Conservation (phyloP, 1,140 invertebrate genomes). For the Leptinotarsa defecta region DNA sequence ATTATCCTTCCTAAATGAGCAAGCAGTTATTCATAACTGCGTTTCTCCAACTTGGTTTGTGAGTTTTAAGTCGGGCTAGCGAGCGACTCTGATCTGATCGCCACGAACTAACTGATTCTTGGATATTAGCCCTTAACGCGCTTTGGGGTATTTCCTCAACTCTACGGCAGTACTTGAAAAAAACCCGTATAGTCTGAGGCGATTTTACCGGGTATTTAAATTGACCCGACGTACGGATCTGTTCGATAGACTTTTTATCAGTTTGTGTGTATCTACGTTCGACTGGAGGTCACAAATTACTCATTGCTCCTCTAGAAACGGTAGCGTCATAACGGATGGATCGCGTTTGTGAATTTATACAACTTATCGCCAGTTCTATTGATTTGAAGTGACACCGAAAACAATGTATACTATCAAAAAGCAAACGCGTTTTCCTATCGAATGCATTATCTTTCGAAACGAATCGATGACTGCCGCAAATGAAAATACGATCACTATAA, state of each 20-base stretch:
- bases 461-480: background rate
- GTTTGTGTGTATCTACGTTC: background rate
- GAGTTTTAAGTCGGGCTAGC: too few relatives aligned
- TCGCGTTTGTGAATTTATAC: background rate
- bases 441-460: background rate
- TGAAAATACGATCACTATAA: background rate
- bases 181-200: too few relatives aligned
- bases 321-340: background rate
- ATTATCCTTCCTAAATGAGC: too few relatives aligned
- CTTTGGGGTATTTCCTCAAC: too few relatives aligned
- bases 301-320: constrained; percentile 2
- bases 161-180: too few relatives aligned
- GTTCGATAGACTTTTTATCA: constrained; percentile 6
- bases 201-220: too few relatives aligned
- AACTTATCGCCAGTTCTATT: background rate
- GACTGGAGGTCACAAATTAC: background rate
- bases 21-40: too few relatives aligned
- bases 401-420: background rate
- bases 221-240: background rate
- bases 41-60: too few relatives aligned
- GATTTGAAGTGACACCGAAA: background rate
- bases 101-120: too few relatives aligned
- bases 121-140: too few relatives aligned
- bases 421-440: background rate
- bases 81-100: too few relatives aligned